Conservation (phyloP, 2,797 vertebrate species). For the Megalops cyprinoides region DNA sequence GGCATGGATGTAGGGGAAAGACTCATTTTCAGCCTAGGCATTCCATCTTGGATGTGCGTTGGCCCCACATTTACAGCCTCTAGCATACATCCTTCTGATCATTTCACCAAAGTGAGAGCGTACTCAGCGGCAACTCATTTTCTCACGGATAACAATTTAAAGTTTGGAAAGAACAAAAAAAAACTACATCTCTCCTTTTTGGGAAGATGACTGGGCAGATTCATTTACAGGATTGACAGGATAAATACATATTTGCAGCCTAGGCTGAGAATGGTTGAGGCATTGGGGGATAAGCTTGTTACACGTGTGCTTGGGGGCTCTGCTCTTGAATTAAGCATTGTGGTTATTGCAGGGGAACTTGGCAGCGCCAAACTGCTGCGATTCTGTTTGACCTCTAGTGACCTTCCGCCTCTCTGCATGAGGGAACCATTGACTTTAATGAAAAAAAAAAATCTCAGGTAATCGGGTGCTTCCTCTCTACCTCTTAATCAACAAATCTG, state of each 20-base stretch:
- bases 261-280: conserved; percentile 78
- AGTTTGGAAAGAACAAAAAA: neutral
- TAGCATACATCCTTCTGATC: too few species aligned
- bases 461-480: neutral
- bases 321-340: conserved; percentile 56
- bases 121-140: neutral
- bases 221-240: neutral
- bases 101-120: neutral
- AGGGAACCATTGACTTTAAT: conserved; percentile 25
- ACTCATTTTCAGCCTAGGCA: conserved; percentile 75
- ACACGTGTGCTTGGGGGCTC: conserved; percentile 49
- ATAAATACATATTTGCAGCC: too few species aligned
- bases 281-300: conserved; percentile 61
- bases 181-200: neutral
- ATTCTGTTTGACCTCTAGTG: conserved; percentile 36
- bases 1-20: conserved; percentile 37
- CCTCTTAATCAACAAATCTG: neutral
- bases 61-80: neutral
- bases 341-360: conserved; percentile 58
- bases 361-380: conserved; percentile 46
- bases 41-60: conserved; percentile 36
- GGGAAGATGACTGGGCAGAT: neutral
- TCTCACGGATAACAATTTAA: neutral
- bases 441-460: neutral
- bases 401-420: conserved; percentile 50